Conservation (phyloP, 2,797 vertebrate species). For the Perodicticus potto region DNA sequence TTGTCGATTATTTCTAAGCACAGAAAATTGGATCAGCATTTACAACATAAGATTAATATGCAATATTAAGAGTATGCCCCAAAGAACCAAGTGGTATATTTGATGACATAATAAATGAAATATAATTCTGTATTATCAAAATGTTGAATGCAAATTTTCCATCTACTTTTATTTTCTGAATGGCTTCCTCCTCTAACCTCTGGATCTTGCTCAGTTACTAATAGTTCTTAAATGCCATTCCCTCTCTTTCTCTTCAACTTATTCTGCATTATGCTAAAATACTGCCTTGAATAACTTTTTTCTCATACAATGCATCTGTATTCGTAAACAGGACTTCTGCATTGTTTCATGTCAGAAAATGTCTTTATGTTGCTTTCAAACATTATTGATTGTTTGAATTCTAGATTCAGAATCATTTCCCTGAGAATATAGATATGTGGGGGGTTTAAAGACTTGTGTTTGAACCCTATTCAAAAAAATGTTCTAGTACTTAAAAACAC, state of each 20-base stretch:
- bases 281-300: not conserved
- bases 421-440: not conserved
- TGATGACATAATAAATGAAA: not conserved
- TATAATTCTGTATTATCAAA: not conserved
- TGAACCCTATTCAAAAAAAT: not conserved
- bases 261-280: not conserved
- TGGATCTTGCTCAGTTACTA: not conserved
- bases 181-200: not conserved
- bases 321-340: slow-evolving; percentile 14
- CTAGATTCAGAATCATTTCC: slow-evolving; percentile 1
- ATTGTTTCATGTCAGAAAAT: not conserved
- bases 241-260: not conserved
- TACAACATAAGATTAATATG: not conserved
- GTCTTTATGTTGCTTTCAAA: slow-evolving; percentile 9
- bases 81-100: not conserved
- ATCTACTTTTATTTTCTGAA: not conserved
- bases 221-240: not conserved
- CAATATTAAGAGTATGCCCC: not conserved
- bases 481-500: not conserved
- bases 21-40: not conserved
- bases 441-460: not conserved
- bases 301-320: not conserved
- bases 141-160: not conserved
- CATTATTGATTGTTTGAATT: not conserved
- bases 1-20: not conserved